phyloP scores from a whole-genome alignment of 2,888 invertebrate genomes.

The Hirtodrosophila histrioides region DNA sequence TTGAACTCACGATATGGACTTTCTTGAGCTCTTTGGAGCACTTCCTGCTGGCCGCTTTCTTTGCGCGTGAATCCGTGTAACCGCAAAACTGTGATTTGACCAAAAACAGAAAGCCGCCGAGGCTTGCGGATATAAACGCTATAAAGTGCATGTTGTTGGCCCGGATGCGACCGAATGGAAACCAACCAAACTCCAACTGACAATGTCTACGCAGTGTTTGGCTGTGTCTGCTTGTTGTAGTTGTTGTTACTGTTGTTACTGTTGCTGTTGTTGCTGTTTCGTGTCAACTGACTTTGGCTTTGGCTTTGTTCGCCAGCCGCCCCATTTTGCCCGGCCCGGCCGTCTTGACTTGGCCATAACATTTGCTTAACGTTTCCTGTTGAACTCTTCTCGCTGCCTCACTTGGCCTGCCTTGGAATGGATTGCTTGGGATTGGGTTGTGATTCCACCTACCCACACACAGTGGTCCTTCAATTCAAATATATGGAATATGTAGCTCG shows the following conservation, averaged over 20 bases:
- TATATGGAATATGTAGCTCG: background rate
- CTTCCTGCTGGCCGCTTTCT: slow-evolving; percentile 75
- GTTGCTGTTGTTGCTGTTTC: slow-evolving; percentile 54
- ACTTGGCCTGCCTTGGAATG: slow-evolving; percentile 23
- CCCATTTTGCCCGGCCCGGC: slow-evolving; percentile 59
- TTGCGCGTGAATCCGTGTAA: slow-evolving; percentile 78
- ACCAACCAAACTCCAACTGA: slow-evolving; percentile 59
- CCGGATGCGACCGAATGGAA: slow-evolving; percentile 60
- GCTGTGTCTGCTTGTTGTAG: slow-evolving; percentile 36
- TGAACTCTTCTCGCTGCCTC: slow-evolving; percentile 53
- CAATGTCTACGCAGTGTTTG: slow-evolving; percentile 70
- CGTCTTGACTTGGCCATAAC: slow-evolving; percentile 61
- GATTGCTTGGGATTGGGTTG: slow-evolving; percentile 25
- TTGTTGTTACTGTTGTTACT: slow-evolving; percentile 38
- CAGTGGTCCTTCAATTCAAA: slow-evolving; percentile 32
- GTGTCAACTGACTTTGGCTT: slow-evolving; percentile 71
- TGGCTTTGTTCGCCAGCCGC: slow-evolving; percentile 70
- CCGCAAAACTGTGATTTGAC: slow-evolving; percentile 75
- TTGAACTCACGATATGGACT: slow-evolving; percentile 40
- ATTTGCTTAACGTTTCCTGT: slow-evolving; percentile 76
- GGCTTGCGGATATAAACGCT: slow-evolving; percentile 77
- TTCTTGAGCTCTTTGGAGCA: slow-evolving; percentile 45
- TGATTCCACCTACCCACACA: slow-evolving; percentile 46
- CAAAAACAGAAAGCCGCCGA: slow-evolving; percentile 67
- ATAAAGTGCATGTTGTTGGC: slow-evolving; percentile 68